Percentiles rank a stretch among this genome's conserved stretches.
These are phyloP conservation scores for Drosophila incognita DNA, from an alignment of 2,888 invertebrate genomes.

Conservation along the genomic window DNA sequence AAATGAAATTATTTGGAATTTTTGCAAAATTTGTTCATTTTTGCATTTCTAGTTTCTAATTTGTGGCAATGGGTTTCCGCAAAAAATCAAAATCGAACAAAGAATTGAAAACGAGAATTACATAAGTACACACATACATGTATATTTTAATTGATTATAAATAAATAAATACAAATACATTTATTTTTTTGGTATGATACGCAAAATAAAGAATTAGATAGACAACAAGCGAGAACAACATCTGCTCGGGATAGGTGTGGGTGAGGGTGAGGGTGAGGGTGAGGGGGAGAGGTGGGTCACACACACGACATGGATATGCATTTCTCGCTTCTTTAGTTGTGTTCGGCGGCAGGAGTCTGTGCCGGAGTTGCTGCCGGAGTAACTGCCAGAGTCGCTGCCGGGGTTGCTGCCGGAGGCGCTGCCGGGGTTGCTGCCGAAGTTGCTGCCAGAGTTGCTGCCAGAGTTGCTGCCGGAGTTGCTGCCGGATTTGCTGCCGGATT, in stretches of 20 bases:
- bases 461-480: conserved; percentile 14
- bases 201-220: conserved; percentile 32
- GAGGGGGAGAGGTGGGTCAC: not conserved
- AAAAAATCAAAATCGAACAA: not conserved
- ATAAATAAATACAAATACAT: conserved; percentile 77
- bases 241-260: conserved; percentile 21
- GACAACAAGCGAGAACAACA: conserved; percentile 24
- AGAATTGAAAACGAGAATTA: conserved; percentile 10
- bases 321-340: conserved; percentile 41
- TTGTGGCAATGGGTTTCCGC: not conserved
- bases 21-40: not conserved
- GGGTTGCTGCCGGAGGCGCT: conserved; percentile 4
- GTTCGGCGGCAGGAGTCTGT: conserved; percentile 23
- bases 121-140: conserved; percentile 41
- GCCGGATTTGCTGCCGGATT: not conserved
- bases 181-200: conserved; percentile 53
- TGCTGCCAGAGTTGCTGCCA: not conserved
- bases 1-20: not conserved
- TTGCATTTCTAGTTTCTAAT: conserved; percentile 6
- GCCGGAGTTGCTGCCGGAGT: not conserved
- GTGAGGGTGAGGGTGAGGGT: not conserved
- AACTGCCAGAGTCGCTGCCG: not conserved
- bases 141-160: conserved; percentile 74
- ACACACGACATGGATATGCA: not conserved
- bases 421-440: not conserved